Percentiles rank a stretch among this genome's conserved stretches.
These are phyloP conservation scores for Danio choprae DNA, from an alignment of 2,797 vertebrate genomes.

Conservation along the genomic window DNA sequence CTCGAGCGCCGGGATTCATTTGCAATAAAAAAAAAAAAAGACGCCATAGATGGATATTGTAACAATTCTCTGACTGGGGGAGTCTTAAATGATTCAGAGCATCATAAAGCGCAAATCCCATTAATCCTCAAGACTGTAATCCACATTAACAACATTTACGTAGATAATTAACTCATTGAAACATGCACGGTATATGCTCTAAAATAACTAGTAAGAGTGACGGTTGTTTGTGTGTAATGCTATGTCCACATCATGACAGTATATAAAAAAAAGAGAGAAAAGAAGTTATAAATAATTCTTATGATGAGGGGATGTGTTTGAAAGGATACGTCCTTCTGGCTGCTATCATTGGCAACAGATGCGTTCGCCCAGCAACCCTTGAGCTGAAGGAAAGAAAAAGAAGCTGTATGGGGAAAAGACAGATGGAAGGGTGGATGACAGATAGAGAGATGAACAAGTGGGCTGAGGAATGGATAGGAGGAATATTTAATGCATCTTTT, in stretches of 20 bases:
- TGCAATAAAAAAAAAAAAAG: background rate
- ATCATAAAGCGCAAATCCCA: slow-evolving; percentile 23
- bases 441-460: background rate
- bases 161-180: background rate
- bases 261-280: background rate
- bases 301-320: background rate
- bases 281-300: slow-evolving; percentile 5
- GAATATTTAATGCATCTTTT: slow-evolving; percentile 18
- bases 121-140: slow-evolving; percentile 13
- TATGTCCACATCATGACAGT: background rate
- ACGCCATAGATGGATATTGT: slow-evolving; percentile 4
- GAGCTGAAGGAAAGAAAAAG: slow-evolving; percentile 41
- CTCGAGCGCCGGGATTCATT: background rate
- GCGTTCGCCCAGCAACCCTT: slow-evolving; percentile 18
- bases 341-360: slow-evolving; percentile 34
- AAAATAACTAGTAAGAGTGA: background rate
- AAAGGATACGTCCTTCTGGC: slow-evolving; percentile 12
- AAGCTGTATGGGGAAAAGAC: slow-evolving; percentile 37
- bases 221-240: background rate
- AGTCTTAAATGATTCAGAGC: background rate
- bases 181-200: background rate
- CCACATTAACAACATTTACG: slow-evolving; percentile 21
- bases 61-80: background rate
- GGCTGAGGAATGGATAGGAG: background rate
- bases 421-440: slow-evolving; percentile 48